Conservation (phyloP, 30 jellyfish, hydroid and myxozoan genomes). For the Nemopilema nomurai region DNA sequence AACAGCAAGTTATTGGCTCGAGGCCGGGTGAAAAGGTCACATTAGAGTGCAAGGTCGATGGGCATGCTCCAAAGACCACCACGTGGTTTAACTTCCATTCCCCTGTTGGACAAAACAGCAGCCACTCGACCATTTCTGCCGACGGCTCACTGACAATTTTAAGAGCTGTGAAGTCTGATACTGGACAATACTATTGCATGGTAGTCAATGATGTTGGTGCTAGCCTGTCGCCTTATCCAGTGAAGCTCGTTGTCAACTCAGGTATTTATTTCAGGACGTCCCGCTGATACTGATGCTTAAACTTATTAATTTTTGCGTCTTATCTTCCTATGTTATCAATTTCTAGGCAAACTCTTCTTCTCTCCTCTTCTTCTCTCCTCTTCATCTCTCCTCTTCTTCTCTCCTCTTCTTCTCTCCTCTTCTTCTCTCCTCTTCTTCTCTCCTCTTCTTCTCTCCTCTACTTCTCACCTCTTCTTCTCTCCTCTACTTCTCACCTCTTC, state of each 20-base stretch:
- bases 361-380: no score
- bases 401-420: no score
- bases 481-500: no score
- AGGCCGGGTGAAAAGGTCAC: neutral
- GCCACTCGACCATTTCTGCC: constrained; percentile 1
- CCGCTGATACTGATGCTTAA: neutral
- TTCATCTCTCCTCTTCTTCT: no score
- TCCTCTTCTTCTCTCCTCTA: no score
- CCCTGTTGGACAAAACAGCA: neutral
- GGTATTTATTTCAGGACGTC: neutral
- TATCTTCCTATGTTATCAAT: no score
- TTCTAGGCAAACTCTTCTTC: no score
- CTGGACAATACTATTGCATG: constrained; percentile 48
- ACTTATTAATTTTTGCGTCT: no score
- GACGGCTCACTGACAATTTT: constrained; percentile 33
- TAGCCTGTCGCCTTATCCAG: neutral
- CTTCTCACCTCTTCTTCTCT: no score
- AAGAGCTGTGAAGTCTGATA: constrained; percentile 6
- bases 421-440: no score
- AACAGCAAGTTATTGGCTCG: constrained; percentile 15
- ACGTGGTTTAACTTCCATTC: constrained; percentile 43
- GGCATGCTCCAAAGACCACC: constrained; percentile 1
- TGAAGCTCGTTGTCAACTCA: constrained; percentile 39
- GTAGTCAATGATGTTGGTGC: constrained; percentile 35
- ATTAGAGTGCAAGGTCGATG: constrained; percentile 17